Base-by-base conservation (phyloP, 1,140 invertebrate species). In the Musca domestica region DNA sequence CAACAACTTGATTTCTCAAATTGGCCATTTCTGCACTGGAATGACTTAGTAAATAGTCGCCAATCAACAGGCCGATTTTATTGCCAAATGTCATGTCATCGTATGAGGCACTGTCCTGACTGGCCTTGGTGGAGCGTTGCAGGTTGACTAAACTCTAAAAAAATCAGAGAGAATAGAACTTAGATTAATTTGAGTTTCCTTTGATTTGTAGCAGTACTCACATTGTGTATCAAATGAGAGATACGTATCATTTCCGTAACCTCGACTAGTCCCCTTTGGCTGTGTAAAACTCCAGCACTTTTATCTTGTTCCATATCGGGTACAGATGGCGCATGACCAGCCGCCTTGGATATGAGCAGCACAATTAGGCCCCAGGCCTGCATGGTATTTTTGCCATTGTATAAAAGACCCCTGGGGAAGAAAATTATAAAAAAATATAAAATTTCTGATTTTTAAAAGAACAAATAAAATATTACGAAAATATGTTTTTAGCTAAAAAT, bases 241-340 rank as follows among this genome's bases (percentile, higher is more conserved):
- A 95, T 98, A 54, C 97, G 89, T 70, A 99, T 98, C 95, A 99
- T 98, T 85, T 99, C 97, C 0, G 94, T 94, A 6, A 98, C 92
- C 85, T 98, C 94, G 0, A 96, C 95, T 64, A 99, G 83, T 19
- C 91, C 91, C 69, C 93, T 86, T 84, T 98, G 96, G 82, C 88
- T 90, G 72, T 92, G 89, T 41, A 93, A 80, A 5, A 93, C 90
- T 10, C 91, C 91, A 19, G 90, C 91, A 54, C 91, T 89, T 78
- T 92, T 93, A 72, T 93, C 91, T 82, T 93, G 90, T 76, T 93
- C 91, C 84, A 92, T 87, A 73, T 92, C 90, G 1, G 91, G 88
- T 69, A 92, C 90, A 78, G 89, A 88, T 0, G 88, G 77, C 17
- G 87, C 85, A 83, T 92, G 91, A 23, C 93, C 93, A 47, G 92